Evolutionary conservation across 2,113 vertebrate species (phyloP), one percentile per base, ranked within the genome.

Genomic region (Urocitellus parryii): DNA sequence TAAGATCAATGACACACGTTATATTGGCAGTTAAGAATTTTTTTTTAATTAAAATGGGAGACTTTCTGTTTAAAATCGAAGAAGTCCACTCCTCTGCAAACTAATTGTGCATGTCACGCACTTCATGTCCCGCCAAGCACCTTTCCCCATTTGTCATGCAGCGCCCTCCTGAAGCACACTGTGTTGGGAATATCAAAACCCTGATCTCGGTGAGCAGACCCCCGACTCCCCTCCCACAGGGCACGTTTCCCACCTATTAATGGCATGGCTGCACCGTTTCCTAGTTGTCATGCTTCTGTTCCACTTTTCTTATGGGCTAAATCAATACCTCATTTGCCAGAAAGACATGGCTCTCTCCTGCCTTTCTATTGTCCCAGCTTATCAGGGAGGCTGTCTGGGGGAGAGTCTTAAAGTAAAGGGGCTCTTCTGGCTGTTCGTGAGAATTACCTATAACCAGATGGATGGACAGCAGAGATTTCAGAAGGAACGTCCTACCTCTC

Each of bases 11-110:
- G 86, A 32, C 27, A 56, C n/a, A 22, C 29, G 63, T 45, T 53
- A 61, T 18, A 81, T 4, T 39, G 9, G 48, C 51, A 80, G 45
- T 90, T 86, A 65, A 63, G 63, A 88, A 20, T 74, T 34, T 88
- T 25, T 58, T 78, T 58, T 27, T 25, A 85, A 29, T n/a, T 27
- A 81, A 27, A 77, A 7, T 18, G 61, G 51, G 77, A 80, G 53
- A 24, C 24, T 78, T 94, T 32, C 76, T 45, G 22, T 88, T 90
- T 80, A 79, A 88, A 93, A 92, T 74, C 10, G 5, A 89, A 89
- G 58, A 79, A 22, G 27, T 8, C 4, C 18, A 42, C 4, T 20
- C 45, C 53, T 94, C 58, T 37, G 65, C 42, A 25, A 45, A 63
- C 10, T 27, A 18, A 27, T 29, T 1, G 10, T 45, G 10, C 37